These are phyloP conservation scores for Rhadina sibilatrix DNA, from an alignment of 2,113 vertebrate species.

Conservation along the genomic window DNA sequence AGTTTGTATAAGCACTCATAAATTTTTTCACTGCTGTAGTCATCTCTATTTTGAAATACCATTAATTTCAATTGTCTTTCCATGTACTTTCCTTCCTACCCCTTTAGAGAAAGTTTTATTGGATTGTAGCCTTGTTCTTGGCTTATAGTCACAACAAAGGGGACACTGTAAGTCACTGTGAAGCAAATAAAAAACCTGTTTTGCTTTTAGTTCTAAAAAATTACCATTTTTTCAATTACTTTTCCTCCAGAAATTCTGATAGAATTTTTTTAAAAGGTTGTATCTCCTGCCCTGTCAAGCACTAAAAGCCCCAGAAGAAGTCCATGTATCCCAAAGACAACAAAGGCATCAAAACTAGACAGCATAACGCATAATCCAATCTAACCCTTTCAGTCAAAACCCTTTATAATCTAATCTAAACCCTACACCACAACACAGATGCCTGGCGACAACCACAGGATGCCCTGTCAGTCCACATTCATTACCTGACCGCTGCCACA, in stretches of 20 bases:
- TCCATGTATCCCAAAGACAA: background rate
- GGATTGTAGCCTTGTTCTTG: background rate
- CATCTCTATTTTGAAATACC: background rate
- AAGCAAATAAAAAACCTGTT: background rate
- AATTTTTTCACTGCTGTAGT: background rate
- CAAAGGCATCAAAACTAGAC: background rate
- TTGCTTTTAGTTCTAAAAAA: background rate
- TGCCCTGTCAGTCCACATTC: background rate
- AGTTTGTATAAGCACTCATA: background rate
- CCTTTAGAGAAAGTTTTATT: background rate
- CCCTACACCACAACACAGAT: accelerated
- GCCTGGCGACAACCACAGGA: background rate
- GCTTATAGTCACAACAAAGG: background rate
- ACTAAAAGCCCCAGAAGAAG: background rate
- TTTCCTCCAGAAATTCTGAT: background rate
- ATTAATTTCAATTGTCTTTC: background rate
- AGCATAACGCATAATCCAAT: background rate
- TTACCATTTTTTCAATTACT: background rate
- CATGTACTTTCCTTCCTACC: accelerated
- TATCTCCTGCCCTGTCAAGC: background rate
- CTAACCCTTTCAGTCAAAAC: background rate
- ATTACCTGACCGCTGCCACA: background rate
- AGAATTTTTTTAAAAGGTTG: background rate
- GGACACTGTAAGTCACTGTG: accelerated
- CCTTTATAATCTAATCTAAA: background rate